Conservation (phyloP, 2,888 invertebrate genomes). For the Meiosimyza decipiens region DNA sequence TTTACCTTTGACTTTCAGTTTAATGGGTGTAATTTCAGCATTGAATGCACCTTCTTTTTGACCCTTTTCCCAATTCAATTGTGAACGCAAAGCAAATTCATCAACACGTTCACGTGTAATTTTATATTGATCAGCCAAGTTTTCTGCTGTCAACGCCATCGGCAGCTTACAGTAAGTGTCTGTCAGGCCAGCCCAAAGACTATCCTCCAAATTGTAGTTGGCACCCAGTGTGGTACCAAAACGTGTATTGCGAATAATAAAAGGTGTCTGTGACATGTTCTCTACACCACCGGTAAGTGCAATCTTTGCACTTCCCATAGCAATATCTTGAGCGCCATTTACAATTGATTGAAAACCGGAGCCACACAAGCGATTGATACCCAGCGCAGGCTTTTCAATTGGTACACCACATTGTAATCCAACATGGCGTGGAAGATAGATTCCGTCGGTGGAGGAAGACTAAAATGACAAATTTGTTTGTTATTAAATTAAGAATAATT, state of each 20-base stretch:
- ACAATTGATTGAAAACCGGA: slow-evolving; percentile 97
- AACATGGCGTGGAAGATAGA: slow-evolving; percentile 89
- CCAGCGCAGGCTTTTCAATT: slow-evolving; percentile 83
- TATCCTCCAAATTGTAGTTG: slow-evolving; percentile 84
- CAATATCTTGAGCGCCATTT: slow-evolving; percentile 92
- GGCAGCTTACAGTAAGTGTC: slow-evolving; percentile 91
- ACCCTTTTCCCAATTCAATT: slow-evolving; percentile 88
- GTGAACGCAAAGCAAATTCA: slow-evolving; percentile 85
- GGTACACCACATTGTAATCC: slow-evolving; percentile 87
- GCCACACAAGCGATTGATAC: slow-evolving; percentile 94
- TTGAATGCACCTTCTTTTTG: slow-evolving; percentile 90
- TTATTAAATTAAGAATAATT: slow-evolving; percentile 20
- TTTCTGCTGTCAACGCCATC: slow-evolving; percentile 97
- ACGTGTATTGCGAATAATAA: slow-evolving; percentile 82
- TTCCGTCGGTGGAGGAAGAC: slow-evolving; percentile 84
- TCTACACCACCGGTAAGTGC: slow-evolving; percentile 93
- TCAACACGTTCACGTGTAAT: slow-evolving; percentile 87
- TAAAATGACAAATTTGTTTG: slow-evolving; percentile 54
- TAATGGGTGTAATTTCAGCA: slow-evolving; percentile 88
- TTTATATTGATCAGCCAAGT: slow-evolving; percentile 86
- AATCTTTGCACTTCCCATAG: slow-evolving; percentile 84
- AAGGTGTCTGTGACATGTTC: slow-evolving; percentile 95
- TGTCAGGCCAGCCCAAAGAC: slow-evolving; percentile 87
- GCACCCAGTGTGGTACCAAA: slow-evolving; percentile 89
- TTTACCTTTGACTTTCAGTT: slow-evolving; percentile 84